phyloP scores from a whole-genome alignment of 2,113 vertebrate genomes.

The Nipponia nippon region DNA sequence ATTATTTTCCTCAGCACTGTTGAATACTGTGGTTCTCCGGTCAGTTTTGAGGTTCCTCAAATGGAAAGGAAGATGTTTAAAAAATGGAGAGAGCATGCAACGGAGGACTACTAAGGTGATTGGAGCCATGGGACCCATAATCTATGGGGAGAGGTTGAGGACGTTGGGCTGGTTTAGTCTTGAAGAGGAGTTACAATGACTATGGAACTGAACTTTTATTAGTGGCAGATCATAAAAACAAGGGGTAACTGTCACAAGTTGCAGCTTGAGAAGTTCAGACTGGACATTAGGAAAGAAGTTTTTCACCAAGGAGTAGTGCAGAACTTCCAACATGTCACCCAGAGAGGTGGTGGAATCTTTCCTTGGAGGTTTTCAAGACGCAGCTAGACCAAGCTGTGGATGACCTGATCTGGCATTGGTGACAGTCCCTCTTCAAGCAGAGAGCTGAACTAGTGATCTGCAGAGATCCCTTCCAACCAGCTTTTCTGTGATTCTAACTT shows the following conservation, averaged over 20 bases:
- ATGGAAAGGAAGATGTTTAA: not conserved
- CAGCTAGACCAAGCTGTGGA: not conserved
- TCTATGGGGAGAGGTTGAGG: not conserved
- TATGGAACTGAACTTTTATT: not conserved
- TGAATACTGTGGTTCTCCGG: not conserved
- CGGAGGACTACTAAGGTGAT: not conserved
- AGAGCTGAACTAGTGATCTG: not conserved
- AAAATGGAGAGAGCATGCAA: not conserved
- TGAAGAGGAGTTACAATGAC: not conserved
- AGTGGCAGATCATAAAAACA: not conserved
- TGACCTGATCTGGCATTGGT: not conserved
- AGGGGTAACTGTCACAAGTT: not conserved
- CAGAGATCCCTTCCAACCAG: not conserved
- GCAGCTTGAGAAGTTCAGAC: not conserved
- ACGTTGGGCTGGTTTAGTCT: not conserved
- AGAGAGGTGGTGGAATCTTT: not conserved
- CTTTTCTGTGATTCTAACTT: not conserved
- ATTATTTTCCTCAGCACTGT: not conserved
- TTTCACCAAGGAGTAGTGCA: not conserved
- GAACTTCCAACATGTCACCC: not conserved
- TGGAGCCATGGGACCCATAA: not conserved
- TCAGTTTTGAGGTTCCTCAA: not conserved
- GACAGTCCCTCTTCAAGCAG: not conserved
- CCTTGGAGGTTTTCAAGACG: not conserved
- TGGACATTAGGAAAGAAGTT: not conserved